Conservation (phyloP, 1,140 invertebrate species). For the Anoplolepis gracilipes region DNA sequence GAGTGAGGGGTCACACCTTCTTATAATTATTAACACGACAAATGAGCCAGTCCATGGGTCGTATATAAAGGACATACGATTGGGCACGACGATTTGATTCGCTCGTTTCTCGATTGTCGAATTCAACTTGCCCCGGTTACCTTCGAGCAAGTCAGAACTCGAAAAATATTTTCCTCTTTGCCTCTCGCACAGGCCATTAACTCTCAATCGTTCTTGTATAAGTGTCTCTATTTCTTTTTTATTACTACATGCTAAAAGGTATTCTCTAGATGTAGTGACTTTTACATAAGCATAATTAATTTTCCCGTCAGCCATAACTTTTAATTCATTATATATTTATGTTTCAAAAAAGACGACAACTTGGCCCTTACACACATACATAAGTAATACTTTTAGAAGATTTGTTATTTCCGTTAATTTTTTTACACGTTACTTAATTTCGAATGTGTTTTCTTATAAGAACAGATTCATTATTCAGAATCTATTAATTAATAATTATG, state of each 20-base stretch:
- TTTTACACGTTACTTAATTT: constrained; percentile 13
- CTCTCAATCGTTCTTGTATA: constrained; percentile 2
- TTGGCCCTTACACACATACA: background rate
- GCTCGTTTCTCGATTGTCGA: constrained; percentile 63
- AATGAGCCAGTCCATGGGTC: constrained; percentile 76
- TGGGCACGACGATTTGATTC: constrained; percentile 65
- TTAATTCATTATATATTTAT: constrained; percentile 27
- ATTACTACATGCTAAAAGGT: constrained; percentile 32
- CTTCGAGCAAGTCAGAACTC: constrained; percentile 13
- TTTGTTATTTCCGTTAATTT: constrained; percentile 13
- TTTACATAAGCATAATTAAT: constrained; percentile 22
- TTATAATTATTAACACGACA: constrained; percentile 84
- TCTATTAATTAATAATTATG: background rate
- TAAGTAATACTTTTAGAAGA: background rate
- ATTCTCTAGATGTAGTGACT: background rate
- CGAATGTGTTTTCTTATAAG: background rate
- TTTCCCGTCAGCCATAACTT: constrained; percentile 34
- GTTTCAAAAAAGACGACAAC: background rate
- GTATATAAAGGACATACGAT: constrained; percentile 73
- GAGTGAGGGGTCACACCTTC: constrained; percentile 82
- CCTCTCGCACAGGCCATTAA: constrained; percentile 9
- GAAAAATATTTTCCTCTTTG: constrained; percentile 39
- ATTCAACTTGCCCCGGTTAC: constrained; percentile 19
- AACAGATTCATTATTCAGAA: background rate
- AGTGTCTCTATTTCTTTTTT: constrained; percentile 5